Base-by-base conservation (phyloP, 2,888 invertebrate genomes). In the Patella ulyssiponensis region DNA sequence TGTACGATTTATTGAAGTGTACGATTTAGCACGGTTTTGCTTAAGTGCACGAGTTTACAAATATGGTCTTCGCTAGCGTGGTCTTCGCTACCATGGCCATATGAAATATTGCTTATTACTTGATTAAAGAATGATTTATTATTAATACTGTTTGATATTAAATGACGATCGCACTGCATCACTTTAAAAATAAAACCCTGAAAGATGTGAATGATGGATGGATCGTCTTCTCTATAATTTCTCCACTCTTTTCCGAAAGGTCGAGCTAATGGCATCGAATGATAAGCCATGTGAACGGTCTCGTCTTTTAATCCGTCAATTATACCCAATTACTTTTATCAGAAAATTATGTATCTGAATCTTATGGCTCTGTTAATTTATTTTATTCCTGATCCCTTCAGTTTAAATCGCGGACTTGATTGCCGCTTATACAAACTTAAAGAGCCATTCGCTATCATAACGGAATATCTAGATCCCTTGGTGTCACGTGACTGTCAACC, bases 301-400 rank as follows among this genome's bases (percentile, higher is more conserved):
- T 64, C 64, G 64, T 64, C 64, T 15, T 23, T 64, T 64, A 64
- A 64, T 64, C 64, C 64, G 23, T 64, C 64, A 64, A 64, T 64
- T 64, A 64, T 20, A 23, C 64, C 64, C 14, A 23, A 64, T 64
- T 64, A 64, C 64, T 64, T 64, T 64, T 64, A 64, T 64, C 64
- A 64, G 64, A 64, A 64, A 64, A 64, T 64, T 64, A 64, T 64
- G 64, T 64, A 64, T 64, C 64, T 23, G 23, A 64, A 64, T 64
- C 64, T 23, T 12, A 64, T 64, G 20, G 12, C 14, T 64, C 64
- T 64, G 64, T 64, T 64, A 64, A 64, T 64, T 64, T 64, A 64
- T 64, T 64, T 64, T 64, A 64, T 23, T 64, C 23, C 12, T 23
- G 23, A 64, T 64, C 23, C 64, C 23, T 64, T 64, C 23, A 20